Conservation (phyloP, 2,113 vertebrate species). For the Electrona antarctica region DNA sequence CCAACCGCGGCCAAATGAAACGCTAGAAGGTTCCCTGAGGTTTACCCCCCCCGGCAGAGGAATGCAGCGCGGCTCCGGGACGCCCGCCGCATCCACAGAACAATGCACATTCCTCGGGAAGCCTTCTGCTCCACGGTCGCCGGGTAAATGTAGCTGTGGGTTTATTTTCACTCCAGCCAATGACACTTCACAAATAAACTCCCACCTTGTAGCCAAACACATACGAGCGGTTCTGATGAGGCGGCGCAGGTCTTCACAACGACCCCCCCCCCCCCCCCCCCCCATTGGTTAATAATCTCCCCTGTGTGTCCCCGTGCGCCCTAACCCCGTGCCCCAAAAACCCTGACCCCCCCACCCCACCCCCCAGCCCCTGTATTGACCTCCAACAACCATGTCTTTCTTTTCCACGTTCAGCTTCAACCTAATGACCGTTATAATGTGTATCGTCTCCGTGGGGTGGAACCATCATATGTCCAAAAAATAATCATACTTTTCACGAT, state of each 20-base stretch:
- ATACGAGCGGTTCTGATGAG: background rate
- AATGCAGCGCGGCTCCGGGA: conserved; percentile 69
- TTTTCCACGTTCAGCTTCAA: conserved; percentile 28
- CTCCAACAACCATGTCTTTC: conserved; percentile 62
- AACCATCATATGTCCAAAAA: no score
- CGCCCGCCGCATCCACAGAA: conserved; percentile 58
- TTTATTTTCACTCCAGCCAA: conserved; percentile 68
- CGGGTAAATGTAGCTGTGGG: conserved; percentile 66
- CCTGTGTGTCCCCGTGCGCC: conserved; percentile 41
- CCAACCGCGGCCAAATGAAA: conserved; percentile 62
- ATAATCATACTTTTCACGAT: no score
- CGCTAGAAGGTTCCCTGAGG: conserved; percentile 70
- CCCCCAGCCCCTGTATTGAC: no score
- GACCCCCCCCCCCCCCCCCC: no score
- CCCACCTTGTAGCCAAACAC: conserved; percentile 61
- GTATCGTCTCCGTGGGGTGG: no score
- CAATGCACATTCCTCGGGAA: conserved; percentile 71
- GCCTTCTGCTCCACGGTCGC: conserved; percentile 56
- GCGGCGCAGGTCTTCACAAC: no score
- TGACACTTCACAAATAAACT: conserved; percentile 75
- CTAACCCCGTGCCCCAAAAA: conserved; percentile 59
- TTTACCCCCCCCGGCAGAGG: conserved; percentile 66
- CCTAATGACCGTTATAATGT: no score
- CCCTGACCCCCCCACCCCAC: no score
- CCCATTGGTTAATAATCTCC: conserved; percentile 41